Evolutionary conservation across 23 tunicate species (phyloP), one percentile per base, ranked within the genome.

Genomic region (Oikopleura albicans): DNA sequence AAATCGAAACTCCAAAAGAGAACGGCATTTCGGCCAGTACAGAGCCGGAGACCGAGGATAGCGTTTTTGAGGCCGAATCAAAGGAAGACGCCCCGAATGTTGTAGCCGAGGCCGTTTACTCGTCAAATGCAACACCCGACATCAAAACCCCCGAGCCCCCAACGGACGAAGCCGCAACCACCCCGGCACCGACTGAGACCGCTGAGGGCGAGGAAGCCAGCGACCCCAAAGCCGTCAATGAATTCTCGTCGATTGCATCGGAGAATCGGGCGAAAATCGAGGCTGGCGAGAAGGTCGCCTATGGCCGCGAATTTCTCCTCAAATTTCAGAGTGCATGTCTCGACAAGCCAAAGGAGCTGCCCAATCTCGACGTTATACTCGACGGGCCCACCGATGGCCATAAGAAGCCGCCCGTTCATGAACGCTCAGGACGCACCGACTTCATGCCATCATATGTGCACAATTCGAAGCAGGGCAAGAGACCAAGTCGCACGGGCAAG

Each of bases 381-480:
- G 79, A 71, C 79, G 79, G 79, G 37, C 79, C 79, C 35, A 71
- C 79, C 35, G 79, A 71, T 71, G 79, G 79, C 4, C 79, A 71
- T 31, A 16, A 37, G 2, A 71, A 71, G 37, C 79, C 79, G 31
- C 79, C 79, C 2, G 35, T 12, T 12, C 79, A 71, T 29, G 79
- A 71, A 29, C 35, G 34, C 2, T 2, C 35, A 2, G 37, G 37
- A 12, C 12, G 22, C 22, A 49, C 12, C 63, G 63, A 49, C 22
- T 49, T 49, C 22, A n/a, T n/a, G n/a, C n/a, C n/a, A n/a, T n/a
- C n/a, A n/a, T n/a, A n/a, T 22, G 8, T 49, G 59, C 59, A 8
- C 8, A 49, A 71, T 34, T 34, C 37, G 4, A 16, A 71, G 4
- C 28, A 71, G 4, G 35, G 79, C 28, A 71, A 71, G 33, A 2